Conservation (phyloP, 2,113 vertebrate genomes). For the Setophaga petechia region DNA sequence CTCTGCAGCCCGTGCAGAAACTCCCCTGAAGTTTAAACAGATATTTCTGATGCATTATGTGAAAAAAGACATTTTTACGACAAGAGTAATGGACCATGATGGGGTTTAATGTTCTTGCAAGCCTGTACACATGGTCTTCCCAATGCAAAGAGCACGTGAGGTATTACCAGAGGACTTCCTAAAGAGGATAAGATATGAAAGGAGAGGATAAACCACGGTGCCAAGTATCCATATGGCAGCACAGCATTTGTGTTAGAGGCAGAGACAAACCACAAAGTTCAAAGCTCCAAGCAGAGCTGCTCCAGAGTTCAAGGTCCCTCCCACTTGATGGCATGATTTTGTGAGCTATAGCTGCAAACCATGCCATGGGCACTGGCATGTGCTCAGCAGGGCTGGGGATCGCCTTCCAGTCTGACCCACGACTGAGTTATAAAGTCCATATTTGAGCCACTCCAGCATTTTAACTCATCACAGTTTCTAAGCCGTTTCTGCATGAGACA, state of each 20-base stretch:
- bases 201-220: not conserved
- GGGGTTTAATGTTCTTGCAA: not conserved
- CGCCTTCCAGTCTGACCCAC: not conserved
- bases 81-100: not conserved
- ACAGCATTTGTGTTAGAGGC: not conserved
- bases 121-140: not conserved
- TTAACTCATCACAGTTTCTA: not conserved
- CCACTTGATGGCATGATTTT: not conserved
- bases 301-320: conserved; percentile 26
- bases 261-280: not conserved
- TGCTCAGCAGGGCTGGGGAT: not conserved
- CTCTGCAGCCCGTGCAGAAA: not conserved
- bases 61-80: not conserved
- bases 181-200: conserved; percentile 33
- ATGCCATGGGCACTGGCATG: not conserved
- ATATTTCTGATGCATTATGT: not conserved
- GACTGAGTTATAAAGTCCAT: not conserved
- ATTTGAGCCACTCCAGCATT: not conserved
- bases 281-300: conserved; percentile 5
- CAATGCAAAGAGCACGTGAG: not conserved
- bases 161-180: conserved; percentile 12
- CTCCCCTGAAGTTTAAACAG: not conserved
- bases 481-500: not conserved
- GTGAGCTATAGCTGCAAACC: not conserved
- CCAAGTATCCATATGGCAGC: not conserved